Base-by-base conservation (phyloP, 2,113 vertebrate species). In the Python bivittatus region DNA sequence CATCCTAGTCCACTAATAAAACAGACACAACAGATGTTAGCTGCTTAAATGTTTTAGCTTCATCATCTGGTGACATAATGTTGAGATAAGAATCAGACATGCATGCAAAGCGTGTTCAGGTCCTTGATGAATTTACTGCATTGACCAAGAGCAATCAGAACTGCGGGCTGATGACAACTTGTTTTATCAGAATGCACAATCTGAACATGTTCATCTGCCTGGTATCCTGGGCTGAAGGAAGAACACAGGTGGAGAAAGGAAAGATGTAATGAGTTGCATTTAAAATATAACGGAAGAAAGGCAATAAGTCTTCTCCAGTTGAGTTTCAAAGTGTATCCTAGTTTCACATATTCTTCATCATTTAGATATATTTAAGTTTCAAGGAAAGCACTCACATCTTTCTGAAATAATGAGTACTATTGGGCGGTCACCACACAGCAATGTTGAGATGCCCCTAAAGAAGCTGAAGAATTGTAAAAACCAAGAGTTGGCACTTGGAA, bases 11-110 rank as follows among this genome's bases (percentile, higher is more conserved):
- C 89, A 96, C 92, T 94, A 91, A 17, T 22, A 94, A 94, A 96
- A 92, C 87, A 95, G 93, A 96, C 94, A 94, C 89, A 97, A 94
- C 94, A 97, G 95, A 97, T 93, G 95, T 90, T 58, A 96, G 95
- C 89, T 94, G 91, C 94, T 93, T 93, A 93, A 96, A 93, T 94
- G 94, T 86, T 96, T 95, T 95, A 90, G 94, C 96, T 97, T 97
- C 93, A 93, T 89, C 95, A 88, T 95, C 97, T 38, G 23, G 90
- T 97, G 96, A 96, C 95, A 97, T 95, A 94, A 94, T 92, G 91
- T 57, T 93, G 86, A 97, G 96, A 94, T 95, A 95, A 97, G 94
- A 29, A 6, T 95, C 92, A 93, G 44, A 92, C 90, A 94, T 53
- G 92, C 91, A 84, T 87, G 9, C 52, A 96, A 33, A 2, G 61